Conservation (phyloP, 2,888 invertebrate species). For the Yponomeuta cagnagella region DNA sequence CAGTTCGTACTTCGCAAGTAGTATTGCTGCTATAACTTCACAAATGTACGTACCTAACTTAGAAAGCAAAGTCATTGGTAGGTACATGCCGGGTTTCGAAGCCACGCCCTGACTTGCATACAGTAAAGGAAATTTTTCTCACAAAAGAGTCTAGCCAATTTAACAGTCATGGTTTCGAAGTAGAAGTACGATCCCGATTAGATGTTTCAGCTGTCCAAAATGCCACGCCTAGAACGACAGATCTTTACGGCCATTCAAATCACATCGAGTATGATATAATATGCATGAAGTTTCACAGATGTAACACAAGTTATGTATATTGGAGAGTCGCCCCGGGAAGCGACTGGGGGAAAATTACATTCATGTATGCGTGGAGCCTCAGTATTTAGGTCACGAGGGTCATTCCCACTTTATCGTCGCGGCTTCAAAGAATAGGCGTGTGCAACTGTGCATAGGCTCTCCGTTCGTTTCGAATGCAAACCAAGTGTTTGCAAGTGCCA, state of each 20-base stretch:
- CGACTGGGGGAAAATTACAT: not conserved
- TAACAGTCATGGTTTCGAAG: not conserved
- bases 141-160: not conserved
- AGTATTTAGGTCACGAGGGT: constrained; percentile 11
- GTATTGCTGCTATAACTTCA: too few relatives aligned
- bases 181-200: too few relatives aligned
- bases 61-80: too few relatives aligned
- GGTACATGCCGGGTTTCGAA: too few relatives aligned
- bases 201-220: not conserved
- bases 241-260: not conserved
- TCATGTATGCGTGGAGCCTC: constrained; percentile 1
- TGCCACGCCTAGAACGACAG: not conserved
- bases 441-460: constrained; percentile 7
- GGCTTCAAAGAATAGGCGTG: constrained; percentile 12
- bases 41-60: too few relatives aligned
- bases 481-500: constrained; percentile 33
- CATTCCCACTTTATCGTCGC: constrained; percentile 6
- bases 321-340: not conserved
- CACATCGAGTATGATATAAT: not conserved
- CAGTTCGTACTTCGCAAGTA: too few relatives aligned
- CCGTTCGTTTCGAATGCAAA: constrained; percentile 26
- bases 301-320: not conserved
- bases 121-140: not conserved
- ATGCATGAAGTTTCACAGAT: not conserved
- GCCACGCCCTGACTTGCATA: not conserved